Evolutionary conservation across 2,113 vertebrate species (phyloP).

Genomic region (Litocranius walleri): DNA sequence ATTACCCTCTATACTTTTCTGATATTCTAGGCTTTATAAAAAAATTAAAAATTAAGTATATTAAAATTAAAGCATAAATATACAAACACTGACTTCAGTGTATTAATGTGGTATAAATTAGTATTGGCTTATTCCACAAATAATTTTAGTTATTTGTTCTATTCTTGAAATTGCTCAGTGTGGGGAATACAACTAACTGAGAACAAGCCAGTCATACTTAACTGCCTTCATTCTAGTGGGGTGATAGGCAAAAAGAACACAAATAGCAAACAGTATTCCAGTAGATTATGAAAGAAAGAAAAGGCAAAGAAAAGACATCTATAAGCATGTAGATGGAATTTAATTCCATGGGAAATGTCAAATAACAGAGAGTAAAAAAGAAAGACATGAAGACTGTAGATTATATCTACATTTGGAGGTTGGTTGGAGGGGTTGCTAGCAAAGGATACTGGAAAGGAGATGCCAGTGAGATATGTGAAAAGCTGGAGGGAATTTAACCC

Average conservation of each 20-base stretch:
- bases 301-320: not conserved
- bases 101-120: not conserved
- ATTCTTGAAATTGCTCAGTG: not conserved
- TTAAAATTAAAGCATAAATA: not conserved
- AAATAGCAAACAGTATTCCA: not conserved
- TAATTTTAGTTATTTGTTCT: not conserved
- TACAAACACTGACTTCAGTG: not conserved
- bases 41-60: not conserved
- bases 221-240: not conserved
- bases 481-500: not conserved
- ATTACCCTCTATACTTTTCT: not conserved
- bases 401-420: not conserved
- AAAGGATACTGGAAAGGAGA: not conserved
- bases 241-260: not conserved
- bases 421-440: not conserved
- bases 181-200: not conserved
- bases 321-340: not conserved
- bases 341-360: not conserved
- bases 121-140: not conserved
- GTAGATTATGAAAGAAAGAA: not conserved
- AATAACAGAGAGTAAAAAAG: not conserved
- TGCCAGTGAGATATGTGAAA: not conserved
- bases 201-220: not conserved
- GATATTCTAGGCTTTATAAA: not conserved
- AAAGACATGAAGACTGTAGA: not conserved